Percentiles rank a stretch among this genome's conserved stretches.
phyloP scores from a whole-genome alignment of 2,797 vertebrate species.

The Presbytis comata region DNA sequence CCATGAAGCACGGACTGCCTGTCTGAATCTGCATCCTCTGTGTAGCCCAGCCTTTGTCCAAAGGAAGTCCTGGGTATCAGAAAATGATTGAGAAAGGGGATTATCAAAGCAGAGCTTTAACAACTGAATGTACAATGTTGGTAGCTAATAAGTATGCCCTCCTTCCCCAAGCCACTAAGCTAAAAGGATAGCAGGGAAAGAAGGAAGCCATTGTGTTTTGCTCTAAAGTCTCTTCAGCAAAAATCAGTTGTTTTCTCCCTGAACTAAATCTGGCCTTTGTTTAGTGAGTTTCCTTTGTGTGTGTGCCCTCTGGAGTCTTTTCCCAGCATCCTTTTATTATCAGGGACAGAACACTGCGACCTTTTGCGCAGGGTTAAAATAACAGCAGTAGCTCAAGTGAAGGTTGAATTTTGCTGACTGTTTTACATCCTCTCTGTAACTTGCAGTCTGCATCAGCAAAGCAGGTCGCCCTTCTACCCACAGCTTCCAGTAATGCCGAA shows the following conservation, averaged over 20 bases:
- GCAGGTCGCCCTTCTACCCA: not conserved
- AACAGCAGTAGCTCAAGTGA: constrained; percentile 60
- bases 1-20: not conserved
- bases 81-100: not conserved
- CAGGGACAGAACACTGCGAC: constrained; percentile 43
- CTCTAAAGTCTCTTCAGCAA: not conserved
- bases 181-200: not conserved
- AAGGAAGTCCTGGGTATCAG: not conserved
- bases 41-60: not conserved
- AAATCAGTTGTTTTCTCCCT: constrained; percentile 1
- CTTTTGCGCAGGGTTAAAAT: constrained; percentile 58
- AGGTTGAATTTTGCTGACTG: constrained; percentile 16
- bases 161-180: not conserved
- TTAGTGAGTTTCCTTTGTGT: constrained; percentile 41
- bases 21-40: not conserved
- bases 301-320: constrained; percentile 48
- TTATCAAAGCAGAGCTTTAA: not conserved
- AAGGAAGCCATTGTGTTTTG: not conserved
- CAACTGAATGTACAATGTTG: not conserved
- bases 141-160: not conserved
- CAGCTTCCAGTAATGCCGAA: not conserved
- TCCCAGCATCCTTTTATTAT: constrained; percentile 56
- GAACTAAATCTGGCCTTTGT: constrained; percentile 53
- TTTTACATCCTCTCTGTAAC: constrained; percentile 12
- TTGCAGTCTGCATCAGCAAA: constrained; percentile 32